Evolutionary conservation across 2,113 vertebrate species (phyloP).

Genomic region (Pelodiscus sinensis): DNA sequence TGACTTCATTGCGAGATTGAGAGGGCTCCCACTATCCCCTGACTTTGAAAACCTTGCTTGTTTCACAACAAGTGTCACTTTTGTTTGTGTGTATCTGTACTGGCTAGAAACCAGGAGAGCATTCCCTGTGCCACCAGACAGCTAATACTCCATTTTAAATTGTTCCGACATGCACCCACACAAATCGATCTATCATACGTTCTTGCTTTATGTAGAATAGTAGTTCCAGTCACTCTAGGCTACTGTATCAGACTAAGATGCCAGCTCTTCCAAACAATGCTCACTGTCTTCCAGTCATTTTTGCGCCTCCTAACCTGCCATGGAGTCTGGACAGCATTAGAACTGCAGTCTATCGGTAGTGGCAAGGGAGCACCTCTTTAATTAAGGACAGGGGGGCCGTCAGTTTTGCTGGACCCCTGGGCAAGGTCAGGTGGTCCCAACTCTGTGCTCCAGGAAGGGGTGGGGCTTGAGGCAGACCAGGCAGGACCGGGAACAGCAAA

Average conservation of each 20-base stretch:
- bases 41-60: not conserved
- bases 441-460: no score
- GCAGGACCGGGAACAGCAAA: no score
- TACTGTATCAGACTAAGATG: not conserved
- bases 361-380: not conserved
- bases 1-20: not conserved
- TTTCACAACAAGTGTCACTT: slow-evolving; percentile 10
- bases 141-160: not conserved
- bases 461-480: no score
- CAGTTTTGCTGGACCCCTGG: no score
- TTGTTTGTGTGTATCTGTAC: slow-evolving; percentile 1
- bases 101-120: not conserved
- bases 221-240: not conserved
- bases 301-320: not conserved
- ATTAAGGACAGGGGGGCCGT: no score
- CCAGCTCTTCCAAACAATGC: fast-evolving
- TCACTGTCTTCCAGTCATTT: not conserved
- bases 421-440: no score
- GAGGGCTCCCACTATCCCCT: fast-evolving
- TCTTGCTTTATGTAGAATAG: not conserved
- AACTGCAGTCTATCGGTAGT: not conserved
- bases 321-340: not conserved
- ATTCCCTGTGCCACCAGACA: not conserved
- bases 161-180: not conserved
- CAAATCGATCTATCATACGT: not conserved